Base-by-base conservation (phyloP, 2,113 vertebrate genomes). In the Gymnorhina tibicen region DNA sequence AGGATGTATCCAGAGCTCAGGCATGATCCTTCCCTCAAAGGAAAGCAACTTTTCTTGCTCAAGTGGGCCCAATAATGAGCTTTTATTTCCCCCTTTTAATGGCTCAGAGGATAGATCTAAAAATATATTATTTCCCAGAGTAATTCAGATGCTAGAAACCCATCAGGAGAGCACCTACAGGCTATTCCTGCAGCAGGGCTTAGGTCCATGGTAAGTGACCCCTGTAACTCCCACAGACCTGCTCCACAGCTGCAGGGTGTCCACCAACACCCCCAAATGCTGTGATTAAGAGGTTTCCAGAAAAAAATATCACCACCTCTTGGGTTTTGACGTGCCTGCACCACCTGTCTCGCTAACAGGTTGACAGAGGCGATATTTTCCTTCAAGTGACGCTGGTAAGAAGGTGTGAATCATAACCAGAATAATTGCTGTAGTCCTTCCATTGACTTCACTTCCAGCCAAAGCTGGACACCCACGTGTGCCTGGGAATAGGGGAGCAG, bases 131-230 rank as follows among this genome's bases (percentile, higher is more conserved):
- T 53, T 93, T 80, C 47, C 53, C 37, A 32, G 30, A 62, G 37
- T 46, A 83, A 83, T 74, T 85, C 19, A 44, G 66, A 14, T 37
- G 46, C 9, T 33, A 16, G 42, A 35, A 69, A 53, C 22, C 50
- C 33, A 6, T 6, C 23, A 49, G 78, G 42, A 90, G 90, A 73
- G 55, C 68, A 63, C 47, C 56, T 28, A 18, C 23, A 33, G 26
- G 20, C 23, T 47, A 35, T 6, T 32, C 49, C 62, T 68, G 35
- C 30, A 46, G 44, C 22, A 58, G 7, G 11, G 19, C 11, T 58
- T 17, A 9, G 1, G 3, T 10, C 42, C 9, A 0, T 28, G 50
- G 1, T 10, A 4, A 28, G 46, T 8, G 58, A 75, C 46, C 41
- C 11, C 0, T 3, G 22, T 1, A 7, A 2, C 33, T 46, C 42